Conservation (phyloP, 2,797 vertebrate genomes). For the Micropoecilia bifurca region DNA sequence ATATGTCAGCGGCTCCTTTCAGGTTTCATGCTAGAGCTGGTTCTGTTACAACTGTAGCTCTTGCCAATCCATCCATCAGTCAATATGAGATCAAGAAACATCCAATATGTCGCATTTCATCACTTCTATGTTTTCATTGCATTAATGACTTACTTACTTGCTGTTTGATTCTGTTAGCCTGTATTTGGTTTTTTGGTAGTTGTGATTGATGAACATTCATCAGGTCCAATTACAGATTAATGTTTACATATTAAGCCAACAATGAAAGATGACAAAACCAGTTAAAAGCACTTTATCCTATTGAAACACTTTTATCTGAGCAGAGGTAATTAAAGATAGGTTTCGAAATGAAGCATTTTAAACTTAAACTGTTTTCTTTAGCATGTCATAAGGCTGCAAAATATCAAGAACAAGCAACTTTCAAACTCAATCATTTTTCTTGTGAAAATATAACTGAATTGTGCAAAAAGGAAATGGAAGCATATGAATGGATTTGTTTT, state of each 20-base stretch:
- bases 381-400: neutral
- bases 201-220: neutral
- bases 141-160: slow-evolving; percentile 40
- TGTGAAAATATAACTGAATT: neutral
- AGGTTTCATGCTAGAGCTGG: neutral
- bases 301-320: neutral
- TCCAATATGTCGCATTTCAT: slow-evolving; percentile 44
- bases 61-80: neutral
- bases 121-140: slow-evolving; percentile 16
- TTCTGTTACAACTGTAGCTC: neutral
- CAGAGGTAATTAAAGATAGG: neutral
- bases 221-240: neutral
- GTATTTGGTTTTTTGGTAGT: neutral
- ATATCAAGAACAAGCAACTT: neutral
- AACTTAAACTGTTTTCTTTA: neutral
- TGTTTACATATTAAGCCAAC: neutral
- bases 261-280: neutral
- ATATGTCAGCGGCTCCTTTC: neutral
- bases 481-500: neutral
- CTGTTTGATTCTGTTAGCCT: slow-evolving; percentile 26
- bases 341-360: neutral
- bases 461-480: neutral
- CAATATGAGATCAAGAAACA: slow-evolving; percentile 34
- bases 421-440: neutral
- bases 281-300: neutral